Evolutionary conservation across 2,797 vertebrate genomes (phyloP).

Genomic region (Oreochromis mossambicus): DNA sequence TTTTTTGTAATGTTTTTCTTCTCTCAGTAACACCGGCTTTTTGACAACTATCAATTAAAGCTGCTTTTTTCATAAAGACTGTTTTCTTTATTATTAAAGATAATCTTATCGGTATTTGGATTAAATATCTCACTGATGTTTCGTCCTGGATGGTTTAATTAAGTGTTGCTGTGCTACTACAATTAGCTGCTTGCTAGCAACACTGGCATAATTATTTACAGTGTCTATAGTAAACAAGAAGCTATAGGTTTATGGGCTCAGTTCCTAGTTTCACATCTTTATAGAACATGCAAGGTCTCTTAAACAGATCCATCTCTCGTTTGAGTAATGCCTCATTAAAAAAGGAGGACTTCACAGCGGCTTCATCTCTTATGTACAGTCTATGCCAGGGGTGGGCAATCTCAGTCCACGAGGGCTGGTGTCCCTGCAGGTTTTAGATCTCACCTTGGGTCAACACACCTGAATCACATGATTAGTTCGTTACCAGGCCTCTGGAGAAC

Average conservation of each 20-base stretch:
- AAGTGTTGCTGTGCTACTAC: neutral
- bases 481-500: too few species aligned
- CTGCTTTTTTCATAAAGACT: neutral
- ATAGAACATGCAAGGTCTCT: neutral
- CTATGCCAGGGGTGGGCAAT: too few species aligned
- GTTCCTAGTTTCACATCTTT: neutral
- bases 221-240: neutral
- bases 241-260: neutral
- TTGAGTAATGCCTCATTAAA: neutral
- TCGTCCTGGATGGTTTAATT: rapidly evolving
- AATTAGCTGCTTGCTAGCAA: neutral
- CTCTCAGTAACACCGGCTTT: neutral
- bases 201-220: neutral
- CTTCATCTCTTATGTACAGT: neutral
- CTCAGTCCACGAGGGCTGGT: too few species aligned
- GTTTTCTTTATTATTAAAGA: neutral
- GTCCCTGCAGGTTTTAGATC: too few species aligned
- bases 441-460: too few species aligned
- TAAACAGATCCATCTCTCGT: neutral
- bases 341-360: neutral
- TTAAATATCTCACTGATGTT: neutral
- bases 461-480: too few species aligned
- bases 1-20: neutral
- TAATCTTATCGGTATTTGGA: neutral
- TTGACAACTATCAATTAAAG: constrained; percentile 31